phyloP scores from a whole-genome alignment of 1,140 invertebrate species.

The Bombus superbus region DNA sequence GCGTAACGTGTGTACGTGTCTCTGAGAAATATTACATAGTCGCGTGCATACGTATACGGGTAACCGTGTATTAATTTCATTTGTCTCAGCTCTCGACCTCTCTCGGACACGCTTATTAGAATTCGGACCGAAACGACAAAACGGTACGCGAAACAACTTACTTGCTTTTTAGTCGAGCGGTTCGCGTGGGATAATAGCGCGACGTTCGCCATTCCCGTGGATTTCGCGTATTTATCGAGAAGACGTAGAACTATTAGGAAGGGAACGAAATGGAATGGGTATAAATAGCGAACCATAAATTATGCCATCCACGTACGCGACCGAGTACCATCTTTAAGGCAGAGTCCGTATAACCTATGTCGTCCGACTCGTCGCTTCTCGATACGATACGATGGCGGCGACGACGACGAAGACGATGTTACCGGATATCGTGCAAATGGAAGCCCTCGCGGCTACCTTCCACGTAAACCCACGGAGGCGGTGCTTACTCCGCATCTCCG shows the following conservation, averaged over 20 bases:
- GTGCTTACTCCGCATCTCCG: not conserved
- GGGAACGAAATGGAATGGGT: conserved; percentile 46
- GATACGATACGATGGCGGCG: not conserved
- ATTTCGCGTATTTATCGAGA: conserved; percentile 5
- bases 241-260: not conserved
- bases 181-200: not conserved
- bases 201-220: not conserved
- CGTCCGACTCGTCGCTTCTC: conserved; percentile 38
- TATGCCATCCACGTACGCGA: conserved; percentile 70
- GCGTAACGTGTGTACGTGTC: no score
- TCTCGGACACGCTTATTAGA: not conserved
- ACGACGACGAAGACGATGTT: conserved; percentile 9
- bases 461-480: conserved; percentile 32
- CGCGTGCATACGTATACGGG: not conserved
- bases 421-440: conserved; percentile 57
- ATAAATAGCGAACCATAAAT: conserved; percentile 75
- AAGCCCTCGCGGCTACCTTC: conserved; percentile 24
- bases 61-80: conserved; percentile 3
- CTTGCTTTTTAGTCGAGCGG: not conserved
- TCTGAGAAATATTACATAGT: not conserved
- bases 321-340: conserved; percentile 69
- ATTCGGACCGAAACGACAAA: not conserved
- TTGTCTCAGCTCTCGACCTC: not conserved
- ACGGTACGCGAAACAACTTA: not conserved
- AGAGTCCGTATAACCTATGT: conserved; percentile 60